phyloP scores from a whole-genome alignment of 1,140 invertebrate species.

The Brachionus sp. region DNA sequence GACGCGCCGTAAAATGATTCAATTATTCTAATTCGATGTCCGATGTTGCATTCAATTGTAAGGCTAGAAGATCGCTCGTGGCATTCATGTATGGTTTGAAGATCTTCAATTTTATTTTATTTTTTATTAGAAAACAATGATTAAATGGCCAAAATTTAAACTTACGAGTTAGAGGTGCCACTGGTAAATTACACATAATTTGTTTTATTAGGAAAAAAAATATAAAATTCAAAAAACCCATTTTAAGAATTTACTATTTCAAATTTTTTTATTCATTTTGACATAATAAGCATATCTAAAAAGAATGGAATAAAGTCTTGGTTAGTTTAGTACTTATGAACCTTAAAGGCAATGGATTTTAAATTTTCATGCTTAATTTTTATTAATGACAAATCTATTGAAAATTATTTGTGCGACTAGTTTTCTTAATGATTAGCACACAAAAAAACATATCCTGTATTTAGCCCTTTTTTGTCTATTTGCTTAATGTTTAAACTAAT shows the following conservation, averaged over 20 bases:
- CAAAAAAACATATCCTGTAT: conserved; percentile 37
- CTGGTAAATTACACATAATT: conserved; percentile 12
- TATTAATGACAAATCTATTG: not conserved
- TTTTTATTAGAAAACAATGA: not conserved
- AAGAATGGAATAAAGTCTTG: not conserved
- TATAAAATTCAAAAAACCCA: not conserved
- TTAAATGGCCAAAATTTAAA: not conserved
- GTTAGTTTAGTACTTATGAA: not conserved
- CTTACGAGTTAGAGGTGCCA: conserved; percentile 13
- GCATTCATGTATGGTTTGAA: conserved; percentile 29
- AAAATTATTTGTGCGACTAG: not conserved
- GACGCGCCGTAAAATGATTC: conserved; percentile 33
- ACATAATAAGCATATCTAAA: not conserved
- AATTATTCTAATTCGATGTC: conserved; percentile 22
- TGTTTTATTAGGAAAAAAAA: not conserved
- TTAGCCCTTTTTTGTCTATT: conserved; percentile 11
- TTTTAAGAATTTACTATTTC: not conserved
- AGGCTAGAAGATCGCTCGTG: conserved; percentile 22
- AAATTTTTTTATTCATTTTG: not conserved
- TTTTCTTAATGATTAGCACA: conserved; percentile 14
- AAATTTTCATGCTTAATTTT: not conserved
- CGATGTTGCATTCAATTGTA: conserved; percentile 12
- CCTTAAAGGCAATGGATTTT: not conserved
- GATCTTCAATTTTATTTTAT: not conserved
- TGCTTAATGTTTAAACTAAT: conserved; percentile 30